phyloP scores from a whole-genome alignment of 1,140 invertebrate species.

The Apis cerana region DNA sequence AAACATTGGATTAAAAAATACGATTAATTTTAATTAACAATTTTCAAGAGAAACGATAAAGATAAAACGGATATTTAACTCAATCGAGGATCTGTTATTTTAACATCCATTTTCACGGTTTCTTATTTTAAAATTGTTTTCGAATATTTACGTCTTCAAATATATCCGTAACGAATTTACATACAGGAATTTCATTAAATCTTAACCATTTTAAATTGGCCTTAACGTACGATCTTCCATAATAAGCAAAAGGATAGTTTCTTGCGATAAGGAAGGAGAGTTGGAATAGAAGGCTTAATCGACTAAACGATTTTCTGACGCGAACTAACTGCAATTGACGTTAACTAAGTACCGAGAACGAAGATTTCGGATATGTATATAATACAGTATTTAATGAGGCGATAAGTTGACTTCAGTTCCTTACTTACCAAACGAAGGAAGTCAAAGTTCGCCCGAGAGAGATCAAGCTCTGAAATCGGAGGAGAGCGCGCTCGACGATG shows the following conservation, averaged over 20 bases:
- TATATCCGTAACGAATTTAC: too few relatives aligned
- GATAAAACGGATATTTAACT: too few relatives aligned
- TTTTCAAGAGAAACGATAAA: too few relatives aligned
- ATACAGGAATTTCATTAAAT: background rate
- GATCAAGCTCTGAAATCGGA: conserved; percentile 6
- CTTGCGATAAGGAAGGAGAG: conserved; percentile 9
- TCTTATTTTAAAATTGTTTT: too few relatives aligned
- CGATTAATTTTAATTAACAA: too few relatives aligned
- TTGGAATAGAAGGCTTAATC: conserved; percentile 24
- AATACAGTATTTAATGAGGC: conserved; percentile 10
- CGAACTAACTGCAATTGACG: conserved; percentile 24
- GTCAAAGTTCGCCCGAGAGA: conserved; percentile 4
- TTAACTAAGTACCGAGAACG: background rate
- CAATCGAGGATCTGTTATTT: too few relatives aligned
- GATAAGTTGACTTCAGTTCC: background rate
- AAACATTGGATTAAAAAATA: too few relatives aligned
- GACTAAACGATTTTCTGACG: conserved; percentile 25
- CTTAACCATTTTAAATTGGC: background rate
- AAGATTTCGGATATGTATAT: conserved; percentile 9
- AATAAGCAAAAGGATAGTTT: conserved; percentile 34
- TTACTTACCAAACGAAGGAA: conserved; percentile 5
- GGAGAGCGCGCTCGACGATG: background rate
- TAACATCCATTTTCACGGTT: too few relatives aligned
- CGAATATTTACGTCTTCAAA: too few relatives aligned
- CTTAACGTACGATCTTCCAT: background rate